A percentile compares a stretch with the other conserved stretches of the same genome.
phyloP scores from a whole-genome alignment of 2,888 invertebrate genomes.

The Parelbella ahira region DNA sequence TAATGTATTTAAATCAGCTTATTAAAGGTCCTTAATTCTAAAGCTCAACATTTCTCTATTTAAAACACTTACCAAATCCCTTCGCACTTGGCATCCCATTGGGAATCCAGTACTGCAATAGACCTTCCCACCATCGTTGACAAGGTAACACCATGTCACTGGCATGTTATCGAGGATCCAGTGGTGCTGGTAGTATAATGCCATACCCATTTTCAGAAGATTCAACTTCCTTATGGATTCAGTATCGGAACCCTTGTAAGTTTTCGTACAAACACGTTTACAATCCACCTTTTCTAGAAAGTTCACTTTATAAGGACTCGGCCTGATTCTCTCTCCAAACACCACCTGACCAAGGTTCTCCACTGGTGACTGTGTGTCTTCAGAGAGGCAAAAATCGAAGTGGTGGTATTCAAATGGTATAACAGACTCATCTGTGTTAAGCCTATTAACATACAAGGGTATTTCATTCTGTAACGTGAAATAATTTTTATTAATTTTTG shows the following conservation, averaged over 20 bases:
- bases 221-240: conserved; percentile 86
- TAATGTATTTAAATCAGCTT: no score
- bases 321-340: conserved; percentile 98
- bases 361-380: conserved; percentile 91
- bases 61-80: conserved; percentile 61
- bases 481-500: no score
- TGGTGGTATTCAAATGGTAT: conserved; percentile 99
- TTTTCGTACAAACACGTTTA: conserved; percentile 82
- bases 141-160: conserved; percentile 96
- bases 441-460: conserved; percentile 94
- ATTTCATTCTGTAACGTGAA: conserved; percentile 89
- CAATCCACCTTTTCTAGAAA: conserved; percentile 88
- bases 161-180: conserved; percentile 99
- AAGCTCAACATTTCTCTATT: no score
- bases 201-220: conserved; percentile 94
- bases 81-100: conserved; percentile 95
- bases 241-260: conserved; percentile 84
- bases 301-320: conserved; percentile 94
- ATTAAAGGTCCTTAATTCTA: no score
- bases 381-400: conserved; percentile 95
- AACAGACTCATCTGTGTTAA: conserved; percentile 98
- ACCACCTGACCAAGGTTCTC: conserved; percentile 99
- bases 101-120: conserved; percentile 98
- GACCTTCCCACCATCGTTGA: conserved; percentile 84
- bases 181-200: conserved; percentile 98